phyloP scores from a whole-genome alignment of 2,113 vertebrate species.

The Nothocercus nigrocapillus region DNA sequence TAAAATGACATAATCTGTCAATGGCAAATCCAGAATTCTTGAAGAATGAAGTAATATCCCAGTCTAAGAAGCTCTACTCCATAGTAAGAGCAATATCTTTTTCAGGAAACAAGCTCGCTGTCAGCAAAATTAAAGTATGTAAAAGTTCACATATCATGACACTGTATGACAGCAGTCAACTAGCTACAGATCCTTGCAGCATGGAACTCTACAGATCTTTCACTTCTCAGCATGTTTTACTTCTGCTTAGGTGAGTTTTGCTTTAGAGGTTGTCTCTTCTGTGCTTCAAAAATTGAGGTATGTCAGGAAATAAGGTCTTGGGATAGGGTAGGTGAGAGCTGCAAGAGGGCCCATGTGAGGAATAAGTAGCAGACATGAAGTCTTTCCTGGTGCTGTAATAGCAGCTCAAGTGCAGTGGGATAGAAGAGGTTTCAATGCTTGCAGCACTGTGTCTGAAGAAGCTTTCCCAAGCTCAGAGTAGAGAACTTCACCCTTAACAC shows the following conservation, averaged over 20 bases:
- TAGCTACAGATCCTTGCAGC: background rate
- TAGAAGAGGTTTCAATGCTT: background rate
- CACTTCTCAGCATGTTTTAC: background rate
- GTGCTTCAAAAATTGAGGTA: background rate
- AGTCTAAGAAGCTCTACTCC: background rate
- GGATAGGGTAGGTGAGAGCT: background rate
- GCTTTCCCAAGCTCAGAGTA: fast-evolving
- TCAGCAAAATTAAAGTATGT: constrained; percentile 6
- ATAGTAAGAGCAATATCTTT: background rate
- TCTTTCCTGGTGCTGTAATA: background rate
- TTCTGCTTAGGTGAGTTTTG: background rate
- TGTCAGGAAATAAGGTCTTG: background rate
- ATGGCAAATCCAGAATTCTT: background rate
- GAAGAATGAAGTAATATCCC: background rate
- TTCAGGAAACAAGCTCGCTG: background rate
- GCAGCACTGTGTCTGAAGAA: background rate
- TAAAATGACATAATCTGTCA: background rate
- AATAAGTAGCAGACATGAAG: background rate
- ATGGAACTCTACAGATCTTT: background rate
- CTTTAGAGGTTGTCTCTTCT: background rate
- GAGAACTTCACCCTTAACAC: background rate
- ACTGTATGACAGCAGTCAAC: background rate
- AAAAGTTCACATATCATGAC: constrained; percentile 11
- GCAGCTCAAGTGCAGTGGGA: background rate
- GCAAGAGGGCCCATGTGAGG: fast-evolving